Evolutionary conservation across 2,888 invertebrate species (phyloP), one percentile per base, ranked within the genome.

Genomic region (Lymantria monacha): DNA sequence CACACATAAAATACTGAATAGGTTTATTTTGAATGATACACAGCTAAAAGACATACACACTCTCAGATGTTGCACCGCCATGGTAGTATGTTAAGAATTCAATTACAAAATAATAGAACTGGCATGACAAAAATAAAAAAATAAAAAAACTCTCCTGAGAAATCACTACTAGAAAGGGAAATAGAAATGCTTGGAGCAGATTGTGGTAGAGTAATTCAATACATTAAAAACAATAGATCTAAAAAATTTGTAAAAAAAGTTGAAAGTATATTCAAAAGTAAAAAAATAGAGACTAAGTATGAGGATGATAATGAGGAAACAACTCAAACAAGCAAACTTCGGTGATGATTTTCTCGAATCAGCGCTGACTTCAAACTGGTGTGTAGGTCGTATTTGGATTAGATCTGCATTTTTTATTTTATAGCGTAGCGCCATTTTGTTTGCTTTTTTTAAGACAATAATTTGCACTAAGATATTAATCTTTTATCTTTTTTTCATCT

Each of bases 21-120:
- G 12, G 11, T 48, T 44, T 42, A 10, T 48, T 13, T 15, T 44
- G 10, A 38, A 43, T 9, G 38, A 48, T 10, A 44, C 30, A 10
- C 43, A 44, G 15, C 13, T 48, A 13, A 30, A 14, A 30, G 48
- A 48, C 15, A 30, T 48, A 38, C 48, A 48, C 12, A 38, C 37
- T 11, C 44, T 48, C 5, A 38, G 43, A 38, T 48, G 44, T 30
- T 48, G 48, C 31, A 38, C 38, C 13, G 48, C 44, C 12, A 9
- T 30, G 11, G 44, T 46, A 1, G 30, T 46, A 46, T 42, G 14
- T 11, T 1, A 22, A 5, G 42, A 42, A 42, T 11, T 42, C 3
- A n/a, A 10, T 11, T 42, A 30, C 11, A 42, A 42, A 42, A 41
- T 41, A 7, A 42, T 42, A 30, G 7, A 10, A 37, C 11, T 9